Evolutionary conservation across 2,113 vertebrate genomes (phyloP).

Genomic region (Morphnarchus princeps): DNA sequence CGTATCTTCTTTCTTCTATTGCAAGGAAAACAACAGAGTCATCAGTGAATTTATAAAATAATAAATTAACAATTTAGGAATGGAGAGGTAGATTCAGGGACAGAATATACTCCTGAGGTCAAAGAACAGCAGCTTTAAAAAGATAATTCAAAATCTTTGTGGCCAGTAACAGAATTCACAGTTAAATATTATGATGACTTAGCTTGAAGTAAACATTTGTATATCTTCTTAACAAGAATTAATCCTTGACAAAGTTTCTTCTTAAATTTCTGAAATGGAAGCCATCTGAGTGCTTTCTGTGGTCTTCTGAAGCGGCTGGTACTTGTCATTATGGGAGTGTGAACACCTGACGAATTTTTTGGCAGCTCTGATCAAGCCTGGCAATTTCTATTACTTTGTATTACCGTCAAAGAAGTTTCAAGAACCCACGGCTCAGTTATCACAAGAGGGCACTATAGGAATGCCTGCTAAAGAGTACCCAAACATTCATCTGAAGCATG

Average conservation of each 20-base stretch:
- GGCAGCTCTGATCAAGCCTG: background rate
- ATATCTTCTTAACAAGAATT: background rate
- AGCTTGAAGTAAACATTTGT: background rate
- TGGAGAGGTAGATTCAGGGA: background rate
- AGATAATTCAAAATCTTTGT: background rate
- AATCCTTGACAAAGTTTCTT: background rate
- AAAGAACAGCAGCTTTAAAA: background rate
- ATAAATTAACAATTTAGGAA: background rate
- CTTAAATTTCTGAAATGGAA: background rate
- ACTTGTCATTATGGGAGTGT: background rate
- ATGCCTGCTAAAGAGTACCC: background rate
- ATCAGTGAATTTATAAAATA: background rate
- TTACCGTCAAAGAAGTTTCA: background rate
- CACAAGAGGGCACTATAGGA: conserved; percentile 31
- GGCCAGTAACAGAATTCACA: background rate
- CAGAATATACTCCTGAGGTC: background rate
- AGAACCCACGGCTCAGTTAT: background rate
- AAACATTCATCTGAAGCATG: background rate
- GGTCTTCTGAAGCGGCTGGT: background rate
- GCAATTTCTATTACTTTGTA: background rate
- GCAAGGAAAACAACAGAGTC: background rate
- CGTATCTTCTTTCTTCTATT: background rate
- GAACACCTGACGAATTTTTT: background rate
- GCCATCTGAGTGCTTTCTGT: background rate
- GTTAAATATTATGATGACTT: background rate